Conservation (phyloP, 2,888 invertebrate species). For the Cheilosia urbana region DNA sequence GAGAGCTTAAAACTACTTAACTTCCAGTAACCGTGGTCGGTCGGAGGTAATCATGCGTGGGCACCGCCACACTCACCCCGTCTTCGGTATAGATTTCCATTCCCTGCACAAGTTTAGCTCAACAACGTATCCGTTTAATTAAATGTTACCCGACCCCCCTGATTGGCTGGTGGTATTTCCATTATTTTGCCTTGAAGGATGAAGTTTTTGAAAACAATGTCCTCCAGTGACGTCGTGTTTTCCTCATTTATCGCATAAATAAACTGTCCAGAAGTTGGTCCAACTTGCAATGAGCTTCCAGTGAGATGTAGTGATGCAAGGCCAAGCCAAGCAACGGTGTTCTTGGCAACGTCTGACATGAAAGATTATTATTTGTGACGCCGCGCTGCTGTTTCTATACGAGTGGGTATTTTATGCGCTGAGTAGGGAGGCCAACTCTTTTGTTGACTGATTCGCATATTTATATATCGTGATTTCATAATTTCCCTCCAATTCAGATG, state of each 20-base stretch:
- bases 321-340: not conserved
- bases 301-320: not conserved
- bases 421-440: not conserved
- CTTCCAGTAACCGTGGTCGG: not conserved
- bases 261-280: conserved; percentile 21
- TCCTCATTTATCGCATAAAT: conserved; percentile 7
- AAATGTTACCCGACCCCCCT: conserved; percentile 18
- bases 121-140: conserved; percentile 18
- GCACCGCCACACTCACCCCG: not conserved
- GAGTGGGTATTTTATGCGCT: not conserved
- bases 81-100: not conserved
- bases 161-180: conserved; percentile 9
- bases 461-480: not conserved
- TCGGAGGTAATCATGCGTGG: not conserved
- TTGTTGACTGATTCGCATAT: not conserved
- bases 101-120: not conserved
- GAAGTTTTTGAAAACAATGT: not conserved
- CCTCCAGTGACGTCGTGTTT: not conserved
- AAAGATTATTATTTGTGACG: not conserved
- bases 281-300: conserved; percentile 4
- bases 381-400: not conserved
- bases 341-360: not conserved
- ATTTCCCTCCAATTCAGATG: not conserved
- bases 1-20: conserved; percentile 1
- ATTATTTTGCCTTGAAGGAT: conserved; percentile 2